A percentile compares a stretch with the other conserved stretches of the same genome.
Evolutionary conservation across 2,113 vertebrate genomes (phyloP).

Genomic region (Cavia aperea): DNA sequence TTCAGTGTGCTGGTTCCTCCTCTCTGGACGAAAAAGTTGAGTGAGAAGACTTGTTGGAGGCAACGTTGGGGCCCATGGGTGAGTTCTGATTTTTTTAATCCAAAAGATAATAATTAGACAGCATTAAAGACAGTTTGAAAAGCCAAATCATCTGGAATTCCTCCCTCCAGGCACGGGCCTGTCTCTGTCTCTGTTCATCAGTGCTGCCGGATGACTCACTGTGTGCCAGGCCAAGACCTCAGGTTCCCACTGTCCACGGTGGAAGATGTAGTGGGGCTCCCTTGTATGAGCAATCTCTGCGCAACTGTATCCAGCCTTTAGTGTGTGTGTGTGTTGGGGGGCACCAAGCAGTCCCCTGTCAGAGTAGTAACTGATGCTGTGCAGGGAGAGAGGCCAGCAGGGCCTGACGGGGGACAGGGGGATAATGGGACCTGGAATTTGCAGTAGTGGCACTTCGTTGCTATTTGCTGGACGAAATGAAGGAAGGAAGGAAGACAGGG

Average conservation of each 20-base stretch:
- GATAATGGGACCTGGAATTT: neutral
- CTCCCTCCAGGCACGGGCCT: neutral
- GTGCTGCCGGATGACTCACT: fast-evolving
- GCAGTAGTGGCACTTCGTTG: neutral
- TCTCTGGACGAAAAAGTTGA: neutral
- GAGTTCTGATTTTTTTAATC: neutral
- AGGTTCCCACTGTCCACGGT: neutral
- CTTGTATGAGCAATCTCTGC: neutral
- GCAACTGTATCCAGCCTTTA: fast-evolving
- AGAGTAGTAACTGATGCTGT: neutral
- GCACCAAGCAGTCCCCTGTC: neutral
- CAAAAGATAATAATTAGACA: constrained; percentile 30
- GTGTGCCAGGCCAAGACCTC: neutral
- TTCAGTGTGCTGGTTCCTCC: neutral
- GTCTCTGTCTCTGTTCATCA: neutral
- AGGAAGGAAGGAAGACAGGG: neutral
- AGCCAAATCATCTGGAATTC: constrained; percentile 20
- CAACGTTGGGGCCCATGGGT: neutral
- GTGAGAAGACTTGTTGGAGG: neutral
- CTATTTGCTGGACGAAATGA: constrained; percentile 28
- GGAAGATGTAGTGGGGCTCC: neutral
- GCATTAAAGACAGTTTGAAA: constrained; percentile 9
- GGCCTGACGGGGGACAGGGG: neutral
- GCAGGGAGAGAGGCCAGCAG: neutral
- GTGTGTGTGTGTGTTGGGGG: too few relatives aligned